Evolutionary conservation across 2,113 vertebrate species (phyloP).

Genomic region (Ginglymostoma cirratum): DNA sequence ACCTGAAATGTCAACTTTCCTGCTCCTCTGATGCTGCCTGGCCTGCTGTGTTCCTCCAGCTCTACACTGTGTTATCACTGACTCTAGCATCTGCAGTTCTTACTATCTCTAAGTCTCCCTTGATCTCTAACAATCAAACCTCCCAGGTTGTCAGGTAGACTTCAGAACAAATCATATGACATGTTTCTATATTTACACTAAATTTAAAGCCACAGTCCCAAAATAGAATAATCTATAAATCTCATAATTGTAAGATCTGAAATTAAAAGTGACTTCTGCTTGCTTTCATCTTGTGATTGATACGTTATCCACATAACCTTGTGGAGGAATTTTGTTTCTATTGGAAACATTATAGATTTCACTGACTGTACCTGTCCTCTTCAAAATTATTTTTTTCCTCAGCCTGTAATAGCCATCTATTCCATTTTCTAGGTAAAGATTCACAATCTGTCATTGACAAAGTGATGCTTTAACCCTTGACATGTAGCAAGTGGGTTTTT

Average conservation of each 20-base stretch:
- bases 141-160: not conserved
- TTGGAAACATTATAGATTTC: constrained; percentile 38
- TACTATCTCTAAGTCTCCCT: not conserved
- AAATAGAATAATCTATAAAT: not conserved
- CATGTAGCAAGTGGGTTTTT: constrained; percentile 18
- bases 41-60: too few species aligned
- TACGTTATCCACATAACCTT: constrained; percentile 43
- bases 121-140: not conserved
- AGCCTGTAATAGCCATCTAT: constrained; percentile 29
- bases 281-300: constrained; percentile 48
- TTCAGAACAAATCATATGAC: not conserved
- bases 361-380: not conserved
- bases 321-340: constrained; percentile 38
- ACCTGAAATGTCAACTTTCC: too few species aligned
- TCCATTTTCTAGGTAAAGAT: constrained; percentile 35
- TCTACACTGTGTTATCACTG: too few species aligned
- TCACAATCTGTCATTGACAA: not conserved
- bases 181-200: not conserved
- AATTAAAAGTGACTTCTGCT: constrained; percentile 45
- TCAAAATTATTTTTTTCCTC: constrained; percentile 11
- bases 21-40: too few species aligned
- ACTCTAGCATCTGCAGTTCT: too few species aligned
- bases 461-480: constrained; percentile 40
- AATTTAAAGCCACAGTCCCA: not conserved
- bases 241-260: constrained; percentile 35